Evolutionary conservation across 2,113 vertebrate genomes (phyloP), one percentile per base, ranked within the genome.

Genomic region (Theristicus caerulescens): DNA sequence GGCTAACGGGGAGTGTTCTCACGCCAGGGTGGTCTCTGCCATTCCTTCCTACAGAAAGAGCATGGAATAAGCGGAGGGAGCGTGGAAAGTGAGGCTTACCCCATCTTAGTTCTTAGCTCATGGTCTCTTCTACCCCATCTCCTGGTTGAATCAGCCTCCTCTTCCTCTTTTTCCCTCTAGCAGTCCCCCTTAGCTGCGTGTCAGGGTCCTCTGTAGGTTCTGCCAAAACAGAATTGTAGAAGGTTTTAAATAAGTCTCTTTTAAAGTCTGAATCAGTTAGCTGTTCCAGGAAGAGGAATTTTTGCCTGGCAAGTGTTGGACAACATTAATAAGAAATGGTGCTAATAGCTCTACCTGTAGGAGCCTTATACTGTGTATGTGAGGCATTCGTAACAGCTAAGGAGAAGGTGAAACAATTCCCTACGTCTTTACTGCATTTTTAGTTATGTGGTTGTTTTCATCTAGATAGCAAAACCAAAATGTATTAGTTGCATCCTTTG

Each of bases 11-110:
- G 32, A 16, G 4, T 2, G 17, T 21, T 52, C 42, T 34, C 5
- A 6, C 0, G 2, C 61, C 38, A 11, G 14, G 9, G 24, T 55
- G 27, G 11, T n/a, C 21, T 70, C 72, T 84, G 69, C 58, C 10
- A 0, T 51, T 79, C 26, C 20, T 44, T 55, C 32, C 64, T 76
- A 3, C 16, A 61, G 66, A 72, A 71, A 10, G 65, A 64, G 26
- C 15, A 8, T 1, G 2, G 47, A 87, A 6, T 42, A 31, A 12
- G 5, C 6, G 7, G 55, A 29, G 2, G 2, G 7, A 51, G 11
- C 5, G 12, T 24, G 32, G 70, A 55, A 51, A 29, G 64, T 61
- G 32, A 31, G 25, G 27, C 18, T 64, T 52, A n/a, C 8, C 17
- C 19, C 1, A 2, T 55, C 17, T 55, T 49, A 11, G 2, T 47